phyloP scores from a whole-genome alignment of 2,797 vertebrate genomes.

The Clangula hyemalis region DNA sequence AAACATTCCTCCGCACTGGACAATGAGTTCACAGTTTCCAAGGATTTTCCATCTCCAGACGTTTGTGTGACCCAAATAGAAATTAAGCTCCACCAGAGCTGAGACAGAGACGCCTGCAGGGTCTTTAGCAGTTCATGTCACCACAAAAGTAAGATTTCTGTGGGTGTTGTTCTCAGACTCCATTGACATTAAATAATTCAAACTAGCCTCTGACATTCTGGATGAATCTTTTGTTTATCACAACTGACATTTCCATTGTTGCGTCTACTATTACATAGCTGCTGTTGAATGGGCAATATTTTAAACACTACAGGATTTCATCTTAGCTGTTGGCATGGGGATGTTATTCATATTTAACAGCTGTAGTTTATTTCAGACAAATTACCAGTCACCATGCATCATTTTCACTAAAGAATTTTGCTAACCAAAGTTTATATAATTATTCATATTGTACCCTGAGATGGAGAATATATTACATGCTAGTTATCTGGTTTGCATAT shows the following conservation, averaged over 20 bases:
- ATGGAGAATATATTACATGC: constrained; percentile 3
- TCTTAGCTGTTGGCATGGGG: constrained; percentile 52
- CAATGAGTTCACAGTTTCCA: background rate
- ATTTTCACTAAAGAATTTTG: constrained; percentile 56
- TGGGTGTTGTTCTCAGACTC: constrained; percentile 51
- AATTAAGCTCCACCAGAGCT: constrained; percentile 42
- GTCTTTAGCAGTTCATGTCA: constrained; percentile 50
- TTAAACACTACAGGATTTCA: constrained; percentile 61
- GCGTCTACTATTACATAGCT: constrained; percentile 49
- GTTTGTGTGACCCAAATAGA: constrained; percentile 42
- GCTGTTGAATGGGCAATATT: constrained; percentile 63
- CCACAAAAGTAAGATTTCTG: constrained; percentile 62
- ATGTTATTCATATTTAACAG: constrained; percentile 67
- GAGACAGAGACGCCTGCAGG: constrained; percentile 17
- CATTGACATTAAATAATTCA: constrained; percentile 59
- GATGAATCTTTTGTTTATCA: constrained; percentile 69
- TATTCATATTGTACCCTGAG: constrained; percentile 18
- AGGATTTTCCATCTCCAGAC: background rate
- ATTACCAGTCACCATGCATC: constrained; percentile 50
- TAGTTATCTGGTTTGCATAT: constrained; percentile 16
- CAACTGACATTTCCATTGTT: constrained; percentile 68
- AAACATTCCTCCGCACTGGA: background rate
- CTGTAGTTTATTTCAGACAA: constrained; percentile 67
- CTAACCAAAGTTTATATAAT: constrained; percentile 37
- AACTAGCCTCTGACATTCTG: constrained; percentile 53